phyloP scores from a whole-genome alignment of 1,140 invertebrate species.

The Meloidogyne chitwoodi region DNA sequence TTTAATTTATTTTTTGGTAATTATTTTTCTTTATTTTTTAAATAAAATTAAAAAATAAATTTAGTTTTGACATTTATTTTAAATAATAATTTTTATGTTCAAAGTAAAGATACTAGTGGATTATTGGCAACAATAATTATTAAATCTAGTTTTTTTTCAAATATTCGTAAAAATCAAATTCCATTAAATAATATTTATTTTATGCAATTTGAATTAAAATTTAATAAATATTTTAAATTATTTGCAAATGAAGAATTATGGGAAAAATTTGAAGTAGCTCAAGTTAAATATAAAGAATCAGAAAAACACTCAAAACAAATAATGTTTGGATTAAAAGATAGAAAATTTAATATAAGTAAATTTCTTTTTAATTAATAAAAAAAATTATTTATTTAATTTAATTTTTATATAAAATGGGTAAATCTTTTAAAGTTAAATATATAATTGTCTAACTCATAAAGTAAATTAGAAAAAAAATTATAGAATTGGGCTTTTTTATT shows the following conservation, averaged over 20 bases:
- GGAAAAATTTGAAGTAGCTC: neutral
- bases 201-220: neutral
- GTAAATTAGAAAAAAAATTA: no score
- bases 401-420: no score
- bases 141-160: neutral
- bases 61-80: neutral
- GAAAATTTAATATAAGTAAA: no score
- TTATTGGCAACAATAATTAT: neutral
- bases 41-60: neutral
- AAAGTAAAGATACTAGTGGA: neutral
- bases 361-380: no score
- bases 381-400: no score
- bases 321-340: no score
- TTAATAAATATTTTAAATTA: neutral
- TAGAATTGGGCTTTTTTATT: no score
- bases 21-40: neutral
- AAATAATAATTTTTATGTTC: neutral
- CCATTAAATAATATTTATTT: neutral
- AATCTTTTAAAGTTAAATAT: no score
- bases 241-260: neutral
- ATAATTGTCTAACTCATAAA: no score
- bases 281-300: neutral
- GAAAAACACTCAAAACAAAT: neutral
- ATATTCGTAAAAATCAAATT: neutral
- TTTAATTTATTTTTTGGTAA: neutral